Evolutionary conservation across 2,797 vertebrate genomes (phyloP), one percentile per base, ranked within the genome.

Genomic region (Gila robusta): DNA sequence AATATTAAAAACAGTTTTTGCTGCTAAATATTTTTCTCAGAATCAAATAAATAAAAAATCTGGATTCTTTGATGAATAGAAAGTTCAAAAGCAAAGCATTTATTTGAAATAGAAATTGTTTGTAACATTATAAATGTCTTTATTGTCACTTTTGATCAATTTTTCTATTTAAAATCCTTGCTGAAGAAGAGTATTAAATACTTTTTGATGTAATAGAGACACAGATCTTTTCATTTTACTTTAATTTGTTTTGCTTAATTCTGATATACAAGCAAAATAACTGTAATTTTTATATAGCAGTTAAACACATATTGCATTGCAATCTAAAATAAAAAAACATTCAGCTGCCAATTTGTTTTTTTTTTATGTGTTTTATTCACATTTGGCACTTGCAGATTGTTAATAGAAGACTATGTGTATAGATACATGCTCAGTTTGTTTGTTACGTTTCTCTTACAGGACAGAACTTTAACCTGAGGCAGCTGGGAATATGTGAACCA

Each of bases 401-500:
- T 78, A 6, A 23, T 59, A 37, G 35, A 56, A 12, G 49, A 39
- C 6, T 6, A 21, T n/a, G 32, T 37, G 28, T 44, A n/a, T 44
- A 11, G 8, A 21, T 32, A 28, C 8, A 32, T 16, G 19, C 62
- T 67, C 5, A 81, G 17, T 21, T 23, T 23, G 1, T 69, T 35
- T 56, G 26, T 21, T 37, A 79, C 69, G 23, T 83, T 81, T 74
- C 44, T 82, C 23, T 62, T 94, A 92, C 94, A 98, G 98, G 97
- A 93, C 98, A 98, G 92, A 97, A 99, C 93, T 99, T 99, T 94
- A 98, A 96, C 91, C 96, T 99, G 89, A 96, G 97, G 92, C 98
- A 99, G 96, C 96, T 99, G 94, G 98, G 98, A 82, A 97, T 99
- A 94, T 99, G 98, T 87, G 98, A 99, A 94, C 97, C 98, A n/a